A percentile compares a stretch with the other conserved stretches of the same genome.
phyloP scores from a whole-genome alignment of 2,797 vertebrate species.

The Enteromius argenteus region DNA sequence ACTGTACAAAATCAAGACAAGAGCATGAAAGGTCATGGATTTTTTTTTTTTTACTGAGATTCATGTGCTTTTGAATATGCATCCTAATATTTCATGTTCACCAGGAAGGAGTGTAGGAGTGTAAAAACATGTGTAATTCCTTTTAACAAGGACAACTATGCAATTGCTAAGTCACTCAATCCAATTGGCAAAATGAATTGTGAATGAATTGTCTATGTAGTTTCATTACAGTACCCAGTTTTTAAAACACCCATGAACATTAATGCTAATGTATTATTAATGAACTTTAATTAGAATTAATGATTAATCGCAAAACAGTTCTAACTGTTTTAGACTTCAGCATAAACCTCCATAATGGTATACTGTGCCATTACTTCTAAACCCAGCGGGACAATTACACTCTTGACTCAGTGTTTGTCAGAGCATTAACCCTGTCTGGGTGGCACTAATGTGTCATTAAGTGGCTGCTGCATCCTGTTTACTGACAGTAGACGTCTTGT shows the following conservation, averaged over 20 bases:
- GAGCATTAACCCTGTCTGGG: slow-evolving; percentile 52
- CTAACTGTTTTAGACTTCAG: slow-evolving; percentile 28
- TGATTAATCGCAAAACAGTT: slow-evolving; percentile 32
- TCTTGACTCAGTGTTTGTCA: slow-evolving; percentile 55
- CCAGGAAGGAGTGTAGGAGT: no score
- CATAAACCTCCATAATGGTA: slow-evolving; percentile 41
- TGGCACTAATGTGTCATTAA: slow-evolving; percentile 60
- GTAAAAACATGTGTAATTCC: background rate
- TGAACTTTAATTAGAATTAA: slow-evolving; percentile 33
- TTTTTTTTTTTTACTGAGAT: background rate
- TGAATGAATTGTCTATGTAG: slow-evolving; percentile 18
- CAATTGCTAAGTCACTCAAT: slow-evolving; percentile 10
- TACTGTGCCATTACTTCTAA: slow-evolving; percentile 26
- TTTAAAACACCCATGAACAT: slow-evolving; percentile 20
- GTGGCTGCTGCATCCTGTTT: slow-evolving; percentile 59
- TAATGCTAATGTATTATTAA: slow-evolving; percentile 44
- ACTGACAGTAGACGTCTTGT: slow-evolving; percentile 44
- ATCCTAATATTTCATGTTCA: background rate
- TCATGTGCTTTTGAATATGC: background rate
- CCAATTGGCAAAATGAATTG: slow-evolving; percentile 14
- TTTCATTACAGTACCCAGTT: slow-evolving; percentile 7
- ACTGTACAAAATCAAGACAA: background rate
- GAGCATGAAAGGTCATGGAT: background rate
- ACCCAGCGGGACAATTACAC: slow-evolving; percentile 51
- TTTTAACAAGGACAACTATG: slow-evolving; percentile 4